A percentile compares a stretch with the other conserved stretches of the same genome.
Evolutionary conservation across 2,888 invertebrate genomes (phyloP).

Genomic region (Plemyria rubiginata): DNA sequence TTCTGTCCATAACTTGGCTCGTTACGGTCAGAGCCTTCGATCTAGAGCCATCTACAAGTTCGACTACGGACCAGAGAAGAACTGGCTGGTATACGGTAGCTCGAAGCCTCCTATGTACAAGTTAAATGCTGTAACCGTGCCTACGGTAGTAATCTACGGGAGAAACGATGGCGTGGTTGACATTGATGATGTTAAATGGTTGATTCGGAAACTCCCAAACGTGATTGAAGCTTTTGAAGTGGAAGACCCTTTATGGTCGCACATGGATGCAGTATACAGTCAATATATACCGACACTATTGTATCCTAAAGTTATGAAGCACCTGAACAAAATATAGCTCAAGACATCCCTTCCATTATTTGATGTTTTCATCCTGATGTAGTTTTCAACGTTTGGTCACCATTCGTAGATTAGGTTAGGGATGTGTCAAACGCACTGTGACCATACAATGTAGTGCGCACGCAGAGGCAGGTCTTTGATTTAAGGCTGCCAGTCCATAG

Average conservation of each 20-base stretch:
- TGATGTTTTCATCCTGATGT: too few relatives aligned
- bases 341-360: background rate
- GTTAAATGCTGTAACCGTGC: slow-evolving; percentile 55
- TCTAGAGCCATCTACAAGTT: slow-evolving; percentile 56
- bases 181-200: slow-evolving; percentile 82
- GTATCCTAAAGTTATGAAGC: slow-evolving; percentile 71
- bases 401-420: too few relatives aligned
- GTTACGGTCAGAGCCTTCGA: slow-evolving; percentile 60
- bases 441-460: too few relatives aligned
- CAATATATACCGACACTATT: slow-evolving; percentile 39
- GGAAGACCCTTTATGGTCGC: slow-evolving; percentile 67
- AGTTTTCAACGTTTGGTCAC: too few relatives aligned
- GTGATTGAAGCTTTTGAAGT: slow-evolving; percentile 83
- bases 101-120: slow-evolving; percentile 58
- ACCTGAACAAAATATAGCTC: slow-evolving; percentile 15
- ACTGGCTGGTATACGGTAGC: slow-evolving; percentile 58
- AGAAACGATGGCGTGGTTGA: slow-evolving; percentile 84
- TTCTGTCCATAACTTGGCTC: slow-evolving; percentile 59
- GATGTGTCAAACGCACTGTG: too few relatives aligned
- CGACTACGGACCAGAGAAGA: slow-evolving; percentile 58
- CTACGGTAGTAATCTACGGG: slow-evolving; percentile 63
- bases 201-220: slow-evolving; percentile 83
- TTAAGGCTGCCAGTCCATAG: too few relatives aligned
- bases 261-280: slow-evolving; percentile 43
- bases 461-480: too few relatives aligned